These are phyloP conservation scores for Palaemon carinicauda DNA, from an alignment of 1,140 invertebrate genomes.

Conservation along the genomic window DNA sequence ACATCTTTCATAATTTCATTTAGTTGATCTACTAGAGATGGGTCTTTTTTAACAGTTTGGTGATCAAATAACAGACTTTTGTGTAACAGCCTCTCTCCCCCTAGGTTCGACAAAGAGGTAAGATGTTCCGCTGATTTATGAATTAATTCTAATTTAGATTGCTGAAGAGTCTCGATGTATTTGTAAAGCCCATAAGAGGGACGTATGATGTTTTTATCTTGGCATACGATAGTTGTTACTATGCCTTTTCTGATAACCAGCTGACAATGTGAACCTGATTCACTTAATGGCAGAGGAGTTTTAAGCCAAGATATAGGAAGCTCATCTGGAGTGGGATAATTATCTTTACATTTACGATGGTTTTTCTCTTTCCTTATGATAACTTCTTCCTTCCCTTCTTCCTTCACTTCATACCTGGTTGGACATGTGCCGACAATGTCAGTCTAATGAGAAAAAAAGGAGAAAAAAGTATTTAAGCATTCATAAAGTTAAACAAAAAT, in stretches of 20 bases:
- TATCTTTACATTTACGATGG: conserved; percentile 34
- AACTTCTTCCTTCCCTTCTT: neutral
- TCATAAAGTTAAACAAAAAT: no score
- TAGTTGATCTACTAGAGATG: conserved; percentile 10
- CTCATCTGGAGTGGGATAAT: conserved; percentile 21
- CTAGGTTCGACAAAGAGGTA: neutral
- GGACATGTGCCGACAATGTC: conserved; percentile 50
- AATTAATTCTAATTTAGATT: conserved; percentile 31
- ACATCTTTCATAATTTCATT: conserved; percentile 2
- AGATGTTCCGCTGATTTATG: neutral
- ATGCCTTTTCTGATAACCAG: conserved; percentile 32
- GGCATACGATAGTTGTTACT: conserved; percentile 15
- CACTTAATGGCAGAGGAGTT: conserved; percentile 33
- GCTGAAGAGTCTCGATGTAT: conserved; percentile 36
- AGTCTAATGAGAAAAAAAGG: conserved; percentile 10
- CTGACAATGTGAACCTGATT: conserved; percentile 36
- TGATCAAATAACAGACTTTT: conserved; percentile 21
- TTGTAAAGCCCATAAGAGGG: conserved; percentile 39
- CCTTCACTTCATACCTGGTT: conserved; percentile 29
- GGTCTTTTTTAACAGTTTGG: conserved; percentile 3
- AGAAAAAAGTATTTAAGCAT: neutral
- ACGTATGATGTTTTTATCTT: conserved; percentile 36
- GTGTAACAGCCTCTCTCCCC: neutral
- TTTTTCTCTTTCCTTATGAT: conserved; percentile 40
- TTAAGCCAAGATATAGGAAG: conserved; percentile 32